These are phyloP conservation scores for Liasis olivaceus DNA, from an alignment of 2,797 vertebrate genomes.

Conservation along the genomic window DNA sequence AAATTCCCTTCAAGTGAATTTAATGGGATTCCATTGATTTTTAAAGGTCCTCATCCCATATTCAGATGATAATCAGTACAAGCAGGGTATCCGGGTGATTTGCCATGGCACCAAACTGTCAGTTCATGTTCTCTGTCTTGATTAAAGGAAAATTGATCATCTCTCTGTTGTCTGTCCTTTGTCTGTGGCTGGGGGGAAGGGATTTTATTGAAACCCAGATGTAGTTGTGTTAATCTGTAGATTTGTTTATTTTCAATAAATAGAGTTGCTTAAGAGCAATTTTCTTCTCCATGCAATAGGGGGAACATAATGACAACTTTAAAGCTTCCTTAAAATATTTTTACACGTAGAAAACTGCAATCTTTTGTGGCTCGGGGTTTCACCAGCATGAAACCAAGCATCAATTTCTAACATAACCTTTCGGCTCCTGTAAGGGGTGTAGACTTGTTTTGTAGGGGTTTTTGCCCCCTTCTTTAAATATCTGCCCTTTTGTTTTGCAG, in stretches of 20 bases:
- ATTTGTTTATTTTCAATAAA: not conserved
- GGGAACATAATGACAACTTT: constrained; percentile 9
- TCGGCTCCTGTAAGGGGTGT: constrained; percentile 34
- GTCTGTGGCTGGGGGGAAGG: not conserved
- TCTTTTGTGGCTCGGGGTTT: not conserved
- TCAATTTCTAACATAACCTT: constrained; percentile 27
- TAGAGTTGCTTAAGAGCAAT: not conserved
- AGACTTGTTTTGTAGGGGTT: constrained; percentile 10
- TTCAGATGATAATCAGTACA: not conserved
- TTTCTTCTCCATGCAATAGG: constrained; percentile 20
- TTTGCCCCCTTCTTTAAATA: constrained; percentile 35
- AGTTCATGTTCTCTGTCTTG: constrained; percentile 7
- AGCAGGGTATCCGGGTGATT: not conserved
- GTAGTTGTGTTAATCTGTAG: not conserved
- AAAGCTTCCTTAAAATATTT: not conserved
- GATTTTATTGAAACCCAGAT: not conserved
- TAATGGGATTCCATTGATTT: not conserved
- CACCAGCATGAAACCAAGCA: not conserved
- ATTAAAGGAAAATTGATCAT: constrained; percentile 21
- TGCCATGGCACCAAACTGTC: not conserved
- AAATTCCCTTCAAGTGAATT: not conserved
- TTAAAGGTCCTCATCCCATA: not conserved
- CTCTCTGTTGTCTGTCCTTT: constrained; percentile 16
- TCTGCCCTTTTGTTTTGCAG: constrained; percentile 76
- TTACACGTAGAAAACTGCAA: constrained; percentile 23